These are phyloP conservation scores for Panonychus citri DNA, from an alignment of 1,140 invertebrate species.

Conservation along the genomic window DNA sequence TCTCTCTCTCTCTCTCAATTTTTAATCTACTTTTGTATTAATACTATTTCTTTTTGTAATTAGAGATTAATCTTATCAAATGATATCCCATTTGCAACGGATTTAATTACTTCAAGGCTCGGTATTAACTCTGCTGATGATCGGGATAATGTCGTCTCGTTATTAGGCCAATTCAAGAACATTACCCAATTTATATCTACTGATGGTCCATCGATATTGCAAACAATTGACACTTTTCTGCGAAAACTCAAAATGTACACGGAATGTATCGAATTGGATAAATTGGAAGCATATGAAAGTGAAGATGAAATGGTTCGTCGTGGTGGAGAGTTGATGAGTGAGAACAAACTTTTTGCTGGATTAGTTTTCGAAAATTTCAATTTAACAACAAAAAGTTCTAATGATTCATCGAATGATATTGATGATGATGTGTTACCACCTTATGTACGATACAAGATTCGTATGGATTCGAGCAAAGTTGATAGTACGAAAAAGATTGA, in stretches of 20 bases:
- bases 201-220: neutral
- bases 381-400: constrained; percentile 19
- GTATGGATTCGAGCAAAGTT: constrained; percentile 33
- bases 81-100: neutral
- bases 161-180: neutral
- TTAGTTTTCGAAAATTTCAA: constrained; percentile 24
- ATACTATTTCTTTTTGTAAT: too few species aligned
- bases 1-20: too few species aligned
- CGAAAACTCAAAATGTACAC: constrained; percentile 12
- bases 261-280: constrained; percentile 34
- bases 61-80: neutral
- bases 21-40: too few species aligned
- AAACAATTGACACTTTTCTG: constrained; percentile 12
- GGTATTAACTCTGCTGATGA: neutral
- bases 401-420: neutral
- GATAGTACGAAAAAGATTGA: constrained; percentile 28
- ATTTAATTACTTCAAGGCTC: neutral
- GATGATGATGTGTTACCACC: constrained; percentile 21
- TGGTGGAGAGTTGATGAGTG: constrained; percentile 19
- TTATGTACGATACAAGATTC: constrained; percentile 31
- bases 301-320: constrained; percentile 24
- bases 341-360: constrained; percentile 26
- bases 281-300: constrained; percentile 26
- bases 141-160: neutral
- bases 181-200: neutral